phyloP scores from a whole-genome alignment of 2,888 invertebrate species.

The Palloptera scutellata region DNA sequence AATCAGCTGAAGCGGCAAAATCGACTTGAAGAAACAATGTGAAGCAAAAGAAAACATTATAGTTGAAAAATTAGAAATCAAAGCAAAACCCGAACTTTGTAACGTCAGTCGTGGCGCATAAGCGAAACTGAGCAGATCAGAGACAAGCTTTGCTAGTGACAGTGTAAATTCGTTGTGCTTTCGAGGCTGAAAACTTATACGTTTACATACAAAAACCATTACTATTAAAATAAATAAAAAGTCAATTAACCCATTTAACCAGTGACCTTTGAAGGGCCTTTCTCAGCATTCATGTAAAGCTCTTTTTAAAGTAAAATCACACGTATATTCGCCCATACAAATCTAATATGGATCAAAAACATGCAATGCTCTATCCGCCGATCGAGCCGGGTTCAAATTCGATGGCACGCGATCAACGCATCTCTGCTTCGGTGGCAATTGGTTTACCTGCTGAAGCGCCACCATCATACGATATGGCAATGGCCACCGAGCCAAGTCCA shows the following conservation, averaged over 20 bases:
- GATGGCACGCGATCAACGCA: slow-evolving; percentile 41
- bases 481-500: slow-evolving; percentile 32
- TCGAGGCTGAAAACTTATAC: slow-evolving; percentile 3
- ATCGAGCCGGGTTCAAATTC: slow-evolving; percentile 45
- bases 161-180: not conserved
- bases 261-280: slow-evolving; percentile 27
- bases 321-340: not conserved
- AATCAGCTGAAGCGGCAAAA: slow-evolving; percentile 22
- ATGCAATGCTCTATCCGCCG: slow-evolving; percentile 60
- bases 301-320: no score
- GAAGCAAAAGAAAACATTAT: slow-evolving; percentile 1
- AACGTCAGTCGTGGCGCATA: slow-evolving; percentile 31
- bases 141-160: not conserved
- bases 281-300: not conserved
- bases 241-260: slow-evolving; percentile 22
- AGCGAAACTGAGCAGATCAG: slow-evolving; percentile 30
- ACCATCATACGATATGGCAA: slow-evolving; percentile 59
- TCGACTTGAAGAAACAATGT: not conserved
- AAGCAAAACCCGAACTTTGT: slow-evolving; percentile 30
- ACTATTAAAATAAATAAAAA: not conserved
- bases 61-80: slow-evolving; percentile 23
- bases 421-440: slow-evolving; percentile 40
- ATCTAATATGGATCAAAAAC: slow-evolving; percentile 57
- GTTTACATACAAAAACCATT: slow-evolving; percentile 7
- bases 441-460: slow-evolving; percentile 53